Conservation (phyloP, 2,113 vertebrate species). For the Prunella himalayana region DNA sequence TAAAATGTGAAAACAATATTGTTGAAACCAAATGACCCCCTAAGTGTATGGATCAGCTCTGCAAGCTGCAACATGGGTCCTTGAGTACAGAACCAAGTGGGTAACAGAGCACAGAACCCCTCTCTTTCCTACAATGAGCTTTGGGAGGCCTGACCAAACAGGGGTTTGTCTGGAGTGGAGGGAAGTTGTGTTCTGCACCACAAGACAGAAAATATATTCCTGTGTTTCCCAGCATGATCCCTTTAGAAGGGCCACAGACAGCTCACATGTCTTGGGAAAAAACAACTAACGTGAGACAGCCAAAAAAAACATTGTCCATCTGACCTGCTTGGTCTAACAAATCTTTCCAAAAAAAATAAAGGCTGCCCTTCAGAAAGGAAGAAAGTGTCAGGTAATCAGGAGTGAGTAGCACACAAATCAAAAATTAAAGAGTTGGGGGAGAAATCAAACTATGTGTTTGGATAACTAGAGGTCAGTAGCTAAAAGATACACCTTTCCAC, state of each 20-base stretch:
- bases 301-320: neutral
- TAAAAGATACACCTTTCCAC: neutral
- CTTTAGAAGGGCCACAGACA: neutral
- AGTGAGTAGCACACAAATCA: neutral
- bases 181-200: accelerated
- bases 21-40: neutral
- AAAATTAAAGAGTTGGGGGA: neutral
- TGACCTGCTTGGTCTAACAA: neutral
- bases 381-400: neutral
- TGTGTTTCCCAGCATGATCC: neutral
- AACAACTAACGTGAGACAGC: neutral
- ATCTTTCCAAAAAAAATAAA: neutral
- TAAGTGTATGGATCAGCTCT: neutral
- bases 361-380: neutral
- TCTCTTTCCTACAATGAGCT: neutral
- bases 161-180: neutral
- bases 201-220: neutral
- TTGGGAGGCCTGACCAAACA: neutral
- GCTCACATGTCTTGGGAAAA: neutral
- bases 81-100: neutral
- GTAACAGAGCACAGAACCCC: neutral
- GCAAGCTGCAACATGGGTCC: neutral
- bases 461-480: neutral
- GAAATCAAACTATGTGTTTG: neutral
- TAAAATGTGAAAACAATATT: neutral